Conservation (phyloP, 2,888 invertebrate species). For the Leptopterna dolabrata region DNA sequence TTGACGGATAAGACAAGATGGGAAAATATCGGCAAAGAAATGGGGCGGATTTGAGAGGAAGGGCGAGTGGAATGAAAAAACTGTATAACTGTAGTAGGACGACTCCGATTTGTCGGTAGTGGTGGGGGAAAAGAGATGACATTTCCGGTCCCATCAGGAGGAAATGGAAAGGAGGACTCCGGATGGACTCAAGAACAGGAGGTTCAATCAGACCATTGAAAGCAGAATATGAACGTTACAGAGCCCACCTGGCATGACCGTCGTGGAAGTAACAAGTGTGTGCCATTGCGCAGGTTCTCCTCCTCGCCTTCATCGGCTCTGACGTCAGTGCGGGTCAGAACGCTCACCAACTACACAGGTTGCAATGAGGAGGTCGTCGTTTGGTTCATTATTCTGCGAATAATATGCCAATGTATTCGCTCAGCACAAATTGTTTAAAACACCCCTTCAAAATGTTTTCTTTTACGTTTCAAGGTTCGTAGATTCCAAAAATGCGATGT, state of each 20-base stretch:
- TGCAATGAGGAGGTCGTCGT: too few relatives aligned
- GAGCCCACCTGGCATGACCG: background rate
- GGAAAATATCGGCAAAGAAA: background rate
- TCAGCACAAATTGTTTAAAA: too few relatives aligned
- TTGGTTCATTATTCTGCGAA: too few relatives aligned
- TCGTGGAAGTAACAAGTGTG: too few relatives aligned
- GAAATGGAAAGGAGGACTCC: conserved; percentile 7
- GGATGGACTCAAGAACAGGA: background rate
- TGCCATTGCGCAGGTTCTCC: too few relatives aligned
- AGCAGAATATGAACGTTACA: background rate
- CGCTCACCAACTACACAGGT: too few relatives aligned
- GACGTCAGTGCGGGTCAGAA: too few relatives aligned
- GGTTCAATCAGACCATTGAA: background rate
- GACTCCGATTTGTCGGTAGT: background rate
- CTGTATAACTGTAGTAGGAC: background rate
- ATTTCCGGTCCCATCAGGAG: background rate
- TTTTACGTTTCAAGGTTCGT: too few relatives aligned
- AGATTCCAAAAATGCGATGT: too few relatives aligned
- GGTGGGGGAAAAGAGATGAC: background rate
- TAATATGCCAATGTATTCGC: too few relatives aligned
- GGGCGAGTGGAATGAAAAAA: background rate
- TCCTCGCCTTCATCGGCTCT: too few relatives aligned
- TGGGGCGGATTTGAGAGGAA: background rate
- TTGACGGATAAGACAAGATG: background rate
- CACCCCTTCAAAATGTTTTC: too few relatives aligned